Base-by-base conservation (phyloP, 2,113 vertebrate genomes). In the Leptosomus discolor region DNA sequence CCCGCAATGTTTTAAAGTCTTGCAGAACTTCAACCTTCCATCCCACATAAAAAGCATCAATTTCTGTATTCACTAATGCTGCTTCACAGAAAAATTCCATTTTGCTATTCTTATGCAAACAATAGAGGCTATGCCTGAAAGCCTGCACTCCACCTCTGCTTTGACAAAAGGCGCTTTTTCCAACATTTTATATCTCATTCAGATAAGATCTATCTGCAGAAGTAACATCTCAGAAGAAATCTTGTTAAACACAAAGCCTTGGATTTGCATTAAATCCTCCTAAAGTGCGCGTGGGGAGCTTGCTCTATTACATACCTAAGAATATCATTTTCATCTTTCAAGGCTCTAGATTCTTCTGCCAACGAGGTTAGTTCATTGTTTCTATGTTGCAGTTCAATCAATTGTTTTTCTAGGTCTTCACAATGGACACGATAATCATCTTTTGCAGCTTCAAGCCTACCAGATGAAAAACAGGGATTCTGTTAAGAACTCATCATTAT, bases 341-440 rank as follows among this genome's bases (percentile, higher is more conserved):
- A 97, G 9, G 99, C 98, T 87, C 99, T 98, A 2, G 99, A 99
- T 93, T 99, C 99, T 97, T 99, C 99, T 36, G 99, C 99, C 94
- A 99, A 97, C 90, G 99, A 98, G 17, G 99, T 99, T 45, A 99
- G 98, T 90, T 99, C 99, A 70, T 99, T 99, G 34, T 99, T 99
- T 50, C 99, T 98, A 46, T 99, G 99, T 63, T 99, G 99, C 87
- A 99, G 98, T 90, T 99, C 99, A 80, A 99, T 98, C 76, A 99
- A 83, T 74, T 99, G 99, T 89, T 99, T 99, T 97, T 99, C 99
- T 90, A 99, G 96, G 85, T 99, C 99, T 97, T 99, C 99, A 96
- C 99, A 99, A 96, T 99, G 99, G 97, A 99, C 98, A 71, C 99
- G 98, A 97, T 99, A 99, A 97, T 99, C 99, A 95, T 99, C 99